These are phyloP conservation scores for Orientallactaga bullata DNA, from an alignment of 2,113 vertebrate genomes.

Conservation along the genomic window DNA sequence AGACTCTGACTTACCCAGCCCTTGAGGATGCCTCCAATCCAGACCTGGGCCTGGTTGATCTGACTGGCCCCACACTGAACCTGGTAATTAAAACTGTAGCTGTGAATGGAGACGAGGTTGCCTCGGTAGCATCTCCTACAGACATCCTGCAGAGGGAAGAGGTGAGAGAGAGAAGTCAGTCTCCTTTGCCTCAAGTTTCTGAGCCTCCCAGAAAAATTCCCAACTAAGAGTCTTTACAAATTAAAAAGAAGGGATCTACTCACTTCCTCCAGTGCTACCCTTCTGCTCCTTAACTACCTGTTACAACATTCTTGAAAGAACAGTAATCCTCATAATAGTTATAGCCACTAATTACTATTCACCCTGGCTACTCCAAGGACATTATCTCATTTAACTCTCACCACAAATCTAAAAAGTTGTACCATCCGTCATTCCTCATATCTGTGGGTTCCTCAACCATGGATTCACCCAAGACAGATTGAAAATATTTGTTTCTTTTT, in stretches of 20 bases:
- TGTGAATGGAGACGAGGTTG: slow-evolving; percentile 70
- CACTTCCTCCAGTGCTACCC: background rate
- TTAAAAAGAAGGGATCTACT: background rate
- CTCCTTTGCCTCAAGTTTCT: background rate
- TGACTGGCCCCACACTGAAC: rapidly evolving
- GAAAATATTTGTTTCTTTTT: background rate
- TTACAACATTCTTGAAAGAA: background rate
- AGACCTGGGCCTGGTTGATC: background rate
- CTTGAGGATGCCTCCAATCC: slow-evolving; percentile 58
- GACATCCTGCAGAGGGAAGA: rapidly evolving
- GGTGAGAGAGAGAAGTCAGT: background rate
- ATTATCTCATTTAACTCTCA: background rate
- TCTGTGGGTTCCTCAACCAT: background rate
- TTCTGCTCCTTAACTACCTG: background rate
- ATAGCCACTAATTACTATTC: background rate
- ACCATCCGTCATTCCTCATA: background rate
- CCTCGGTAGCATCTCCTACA: background rate
- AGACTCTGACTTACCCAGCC: background rate
- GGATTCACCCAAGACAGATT: background rate
- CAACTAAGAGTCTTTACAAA: background rate
- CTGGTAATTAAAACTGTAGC: rapidly evolving
- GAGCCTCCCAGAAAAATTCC: background rate
- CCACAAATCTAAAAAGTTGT: background rate
- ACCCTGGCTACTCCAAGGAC: background rate
- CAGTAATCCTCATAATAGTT: background rate